phyloP scores from a whole-genome alignment of 2,113 vertebrate genomes.

The Synchiropus splendidus region DNA sequence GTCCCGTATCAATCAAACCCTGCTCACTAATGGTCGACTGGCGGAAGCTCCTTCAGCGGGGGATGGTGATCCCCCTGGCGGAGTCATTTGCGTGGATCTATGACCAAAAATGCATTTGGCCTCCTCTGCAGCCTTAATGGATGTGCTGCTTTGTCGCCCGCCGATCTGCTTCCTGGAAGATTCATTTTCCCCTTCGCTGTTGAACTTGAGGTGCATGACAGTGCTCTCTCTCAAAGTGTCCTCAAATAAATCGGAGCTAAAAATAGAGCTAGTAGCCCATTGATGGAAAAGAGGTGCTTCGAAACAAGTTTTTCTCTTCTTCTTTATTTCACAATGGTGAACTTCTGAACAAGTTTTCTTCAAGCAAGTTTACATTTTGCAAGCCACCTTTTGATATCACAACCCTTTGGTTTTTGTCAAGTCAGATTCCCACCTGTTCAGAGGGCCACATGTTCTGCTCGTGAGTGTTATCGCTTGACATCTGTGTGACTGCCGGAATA shows the following conservation, averaged over 20 bases:
- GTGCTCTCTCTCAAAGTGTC: conserved; percentile 16
- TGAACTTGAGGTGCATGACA: conserved; percentile 26
- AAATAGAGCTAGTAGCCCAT: conserved; percentile 23
- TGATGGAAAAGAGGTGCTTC: conserved; percentile 13
- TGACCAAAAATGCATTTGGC: conserved; percentile 38
- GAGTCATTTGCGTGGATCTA: conserved; percentile 52
- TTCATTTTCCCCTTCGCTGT: conserved; percentile 30
- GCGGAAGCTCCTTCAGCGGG: conserved; percentile 38
- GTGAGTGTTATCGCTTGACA: no score
- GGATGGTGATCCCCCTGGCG: conserved; percentile 31
- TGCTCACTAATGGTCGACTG: conserved; percentile 49
- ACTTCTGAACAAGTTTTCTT: no score
- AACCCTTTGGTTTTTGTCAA: no score
- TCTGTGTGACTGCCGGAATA: no score
- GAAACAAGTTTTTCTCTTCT: conserved; percentile 8
- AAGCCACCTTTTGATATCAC: no score
- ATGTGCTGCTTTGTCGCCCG: conserved; percentile 42
- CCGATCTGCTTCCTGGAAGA: conserved; percentile 39
- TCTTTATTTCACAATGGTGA: no score
- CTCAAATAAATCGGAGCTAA: conserved; percentile 18
- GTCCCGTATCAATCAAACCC: conserved; percentile 55
- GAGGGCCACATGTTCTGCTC: no score
- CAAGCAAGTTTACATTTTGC: no score
- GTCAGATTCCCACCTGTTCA: no score
- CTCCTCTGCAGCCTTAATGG: conserved; percentile 52